Evolutionary conservation across 2,797 vertebrate species (phyloP).

Genomic region (Chelidonichthys spinosus): DNA sequence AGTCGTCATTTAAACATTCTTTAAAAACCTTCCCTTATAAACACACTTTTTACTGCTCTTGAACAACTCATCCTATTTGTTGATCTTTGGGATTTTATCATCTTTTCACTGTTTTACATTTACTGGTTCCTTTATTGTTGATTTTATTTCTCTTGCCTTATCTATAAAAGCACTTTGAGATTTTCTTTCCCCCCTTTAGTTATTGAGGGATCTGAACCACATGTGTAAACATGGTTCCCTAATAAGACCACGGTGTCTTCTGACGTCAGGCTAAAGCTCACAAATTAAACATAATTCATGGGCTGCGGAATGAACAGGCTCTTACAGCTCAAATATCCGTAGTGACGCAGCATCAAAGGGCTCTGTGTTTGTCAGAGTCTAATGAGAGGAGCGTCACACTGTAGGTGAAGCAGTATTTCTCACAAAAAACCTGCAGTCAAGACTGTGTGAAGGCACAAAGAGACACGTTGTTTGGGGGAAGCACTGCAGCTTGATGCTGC

Average conservation of each 20-base stretch:
- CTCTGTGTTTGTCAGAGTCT: constrained; percentile 15
- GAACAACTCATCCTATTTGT: background rate
- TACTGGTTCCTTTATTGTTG: background rate
- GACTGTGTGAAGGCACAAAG: background rate
- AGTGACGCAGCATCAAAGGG: constrained; percentile 29
- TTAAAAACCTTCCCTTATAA: background rate
- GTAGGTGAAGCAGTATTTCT: constrained; percentile 8
- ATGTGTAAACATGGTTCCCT: background rate
- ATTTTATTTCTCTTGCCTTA: background rate
- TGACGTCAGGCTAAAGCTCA: constrained; percentile 12
- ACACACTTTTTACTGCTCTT: background rate
- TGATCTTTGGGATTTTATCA: background rate
- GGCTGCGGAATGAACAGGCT: constrained; percentile 21
- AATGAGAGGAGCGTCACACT: constrained; percentile 13
- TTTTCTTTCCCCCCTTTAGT: background rate
- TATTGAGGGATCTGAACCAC: background rate
- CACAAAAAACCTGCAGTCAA: constrained; percentile 12
- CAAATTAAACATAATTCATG: constrained; percentile 15
- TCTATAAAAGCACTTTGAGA: background rate
- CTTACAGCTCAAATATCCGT: constrained; percentile 9
- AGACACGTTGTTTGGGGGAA: background rate
- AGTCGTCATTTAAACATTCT: too few relatives aligned
- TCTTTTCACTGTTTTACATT: background rate
- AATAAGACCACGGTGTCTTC: constrained; percentile 6
- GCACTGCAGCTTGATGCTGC: constrained; percentile 11